A percentile compares a stretch with the other conserved stretches of the same genome.
These are phyloP conservation scores for Pelosia muscerda DNA, from an alignment of 2,888 invertebrate species.

Conservation along the genomic window DNA sequence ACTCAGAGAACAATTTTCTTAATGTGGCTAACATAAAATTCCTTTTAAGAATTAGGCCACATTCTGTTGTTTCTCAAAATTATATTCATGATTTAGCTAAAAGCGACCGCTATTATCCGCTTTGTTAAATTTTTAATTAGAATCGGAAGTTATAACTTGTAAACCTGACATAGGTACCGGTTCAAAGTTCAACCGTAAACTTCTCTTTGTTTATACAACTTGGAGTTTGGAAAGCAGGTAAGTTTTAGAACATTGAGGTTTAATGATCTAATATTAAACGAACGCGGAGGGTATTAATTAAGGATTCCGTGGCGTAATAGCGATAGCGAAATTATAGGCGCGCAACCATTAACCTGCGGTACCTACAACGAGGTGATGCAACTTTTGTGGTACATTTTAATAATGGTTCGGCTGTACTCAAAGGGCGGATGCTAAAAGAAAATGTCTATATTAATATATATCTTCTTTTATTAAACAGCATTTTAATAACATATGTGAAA, in stretches of 20 bases:
- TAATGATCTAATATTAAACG: slow-evolving; percentile 87
- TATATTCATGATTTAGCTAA: slow-evolving; percentile 61
- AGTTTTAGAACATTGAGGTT: slow-evolving; percentile 85
- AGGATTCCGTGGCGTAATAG: slow-evolving; percentile 78
- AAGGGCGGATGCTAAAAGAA: not conserved
- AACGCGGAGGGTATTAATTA: slow-evolving; percentile 84
- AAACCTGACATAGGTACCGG: slow-evolving; percentile 78
- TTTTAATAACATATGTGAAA: too few relatives aligned
- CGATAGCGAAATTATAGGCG: slow-evolving; percentile 74
- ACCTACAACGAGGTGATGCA: slow-evolving; percentile 37
- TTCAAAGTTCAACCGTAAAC: slow-evolving; percentile 80
- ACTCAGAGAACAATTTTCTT: not conserved
- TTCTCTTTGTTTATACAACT: slow-evolving; percentile 84
- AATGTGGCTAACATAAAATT: slow-evolving; percentile 11
- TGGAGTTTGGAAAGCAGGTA: slow-evolving; percentile 80
- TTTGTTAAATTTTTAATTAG: slow-evolving; percentile 83
- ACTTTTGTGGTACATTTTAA: slow-evolving; percentile 51
- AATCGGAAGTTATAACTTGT: slow-evolving; percentile 78
- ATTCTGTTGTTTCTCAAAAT: slow-evolving; percentile 48
- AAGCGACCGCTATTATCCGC: slow-evolving; percentile 69
- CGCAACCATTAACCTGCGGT: slow-evolving; percentile 38
- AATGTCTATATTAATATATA: too few relatives aligned
- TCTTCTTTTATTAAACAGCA: too few relatives aligned
- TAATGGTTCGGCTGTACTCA: slow-evolving; percentile 41
- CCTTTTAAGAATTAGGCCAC: slow-evolving; percentile 14